Percentiles rank a stretch among this genome's conserved stretches.
Conservation (phyloP, 1,140 invertebrate genomes). For the Drosophila rufa region DNA sequence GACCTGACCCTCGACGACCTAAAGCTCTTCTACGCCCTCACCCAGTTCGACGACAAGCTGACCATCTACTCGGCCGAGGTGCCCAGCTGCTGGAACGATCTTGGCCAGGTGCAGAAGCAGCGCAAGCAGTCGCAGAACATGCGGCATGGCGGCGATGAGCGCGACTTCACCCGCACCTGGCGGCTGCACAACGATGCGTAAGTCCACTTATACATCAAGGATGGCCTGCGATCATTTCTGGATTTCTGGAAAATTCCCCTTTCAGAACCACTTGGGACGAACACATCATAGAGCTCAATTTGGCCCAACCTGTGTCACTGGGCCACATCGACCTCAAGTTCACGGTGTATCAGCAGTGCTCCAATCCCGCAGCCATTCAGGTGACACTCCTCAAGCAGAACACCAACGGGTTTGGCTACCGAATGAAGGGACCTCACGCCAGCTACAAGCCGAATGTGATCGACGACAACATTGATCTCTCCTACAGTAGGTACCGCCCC, state of each 20-base stretch:
- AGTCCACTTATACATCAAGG: conserved; percentile 21
- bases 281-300: conserved; percentile 94
- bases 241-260: no score
- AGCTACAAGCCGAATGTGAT: conserved; percentile 82
- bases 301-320: conserved; percentile 91
- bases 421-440: conserved; percentile 83
- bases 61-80: conserved; percentile 93
- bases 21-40: conserved; percentile 88
- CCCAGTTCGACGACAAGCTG: conserved; percentile 87
- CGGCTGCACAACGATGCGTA: conserved; percentile 93
- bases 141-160: conserved; percentile 91
- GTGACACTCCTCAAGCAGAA: conserved; percentile 94
- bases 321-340: conserved; percentile 96
- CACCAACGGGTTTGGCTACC: conserved; percentile 89
- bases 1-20: conserved; percentile 87
- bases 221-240: no score
- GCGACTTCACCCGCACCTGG: conserved; percentile 93
- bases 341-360: conserved; percentile 90
- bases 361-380: conserved; percentile 88
- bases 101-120: conserved; percentile 95
- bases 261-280: conserved; percentile 93
- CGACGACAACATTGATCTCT: conserved; percentile 88
- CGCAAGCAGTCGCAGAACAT: conserved; percentile 92
- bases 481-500: conserved; percentile 61
- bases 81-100: conserved; percentile 95